These are phyloP conservation scores for Cavia aperea DNA, from an alignment of 2,113 vertebrate genomes.

Conservation along the genomic window DNA sequence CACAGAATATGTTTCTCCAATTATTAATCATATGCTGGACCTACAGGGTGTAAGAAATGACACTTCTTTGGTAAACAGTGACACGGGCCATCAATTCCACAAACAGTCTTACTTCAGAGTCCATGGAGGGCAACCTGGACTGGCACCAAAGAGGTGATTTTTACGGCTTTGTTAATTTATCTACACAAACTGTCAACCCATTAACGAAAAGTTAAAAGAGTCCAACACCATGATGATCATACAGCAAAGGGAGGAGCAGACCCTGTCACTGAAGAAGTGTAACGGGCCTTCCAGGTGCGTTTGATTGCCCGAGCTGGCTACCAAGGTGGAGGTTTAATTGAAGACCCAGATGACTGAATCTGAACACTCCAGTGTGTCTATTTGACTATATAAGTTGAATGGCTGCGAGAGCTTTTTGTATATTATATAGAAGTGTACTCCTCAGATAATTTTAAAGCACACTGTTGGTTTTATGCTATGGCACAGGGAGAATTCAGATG, in stretches of 20 bases:
- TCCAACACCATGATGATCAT: rapidly evolving
- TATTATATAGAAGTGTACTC: not conserved
- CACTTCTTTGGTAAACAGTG: not conserved
- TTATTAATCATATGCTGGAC: not conserved
- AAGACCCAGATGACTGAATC: not conserved
- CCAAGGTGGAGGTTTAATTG: not conserved
- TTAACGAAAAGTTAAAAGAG: not conserved
- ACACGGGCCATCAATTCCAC: not conserved
- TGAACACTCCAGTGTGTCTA: not conserved
- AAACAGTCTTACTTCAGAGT: not conserved
- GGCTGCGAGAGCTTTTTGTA: not conserved
- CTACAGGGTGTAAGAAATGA: not conserved
- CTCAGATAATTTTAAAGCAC: not conserved
- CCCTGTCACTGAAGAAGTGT: rapidly evolving
- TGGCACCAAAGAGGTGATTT: not conserved
- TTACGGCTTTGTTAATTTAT: too few species aligned
- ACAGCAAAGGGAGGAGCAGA: not conserved
- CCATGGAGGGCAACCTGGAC: not conserved
- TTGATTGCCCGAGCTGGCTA: rapidly evolving
- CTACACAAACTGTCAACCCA: rapidly evolving
- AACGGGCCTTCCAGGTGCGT: rapidly evolving
- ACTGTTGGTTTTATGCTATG: not conserved
- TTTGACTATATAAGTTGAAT: not conserved
- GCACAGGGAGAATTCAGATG: not conserved
- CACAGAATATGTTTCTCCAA: not conserved